These are phyloP conservation scores for Sisyra terminalis DNA, from an alignment of 2,888 invertebrate species.

Conservation along the genomic window DNA sequence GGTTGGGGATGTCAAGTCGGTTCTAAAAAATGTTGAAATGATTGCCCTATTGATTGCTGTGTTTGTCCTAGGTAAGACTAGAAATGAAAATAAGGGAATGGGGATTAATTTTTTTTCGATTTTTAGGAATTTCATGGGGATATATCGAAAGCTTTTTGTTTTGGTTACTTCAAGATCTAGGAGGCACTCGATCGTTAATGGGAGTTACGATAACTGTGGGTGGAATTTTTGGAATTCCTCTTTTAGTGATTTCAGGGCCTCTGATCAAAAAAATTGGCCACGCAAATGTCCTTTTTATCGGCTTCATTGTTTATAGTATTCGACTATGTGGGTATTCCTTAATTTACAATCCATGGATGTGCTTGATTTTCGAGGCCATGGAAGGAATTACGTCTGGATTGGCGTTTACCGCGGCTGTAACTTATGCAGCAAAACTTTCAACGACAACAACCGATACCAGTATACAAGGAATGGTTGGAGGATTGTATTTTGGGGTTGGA, in stretches of 20 bases:
- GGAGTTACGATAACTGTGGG: slow-evolving; percentile 67
- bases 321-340: slow-evolving; percentile 56
- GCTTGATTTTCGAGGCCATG: slow-evolving; percentile 58
- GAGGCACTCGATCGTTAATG: slow-evolving; percentile 59
- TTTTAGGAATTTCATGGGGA: slow-evolving; percentile 63
- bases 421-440: slow-evolving; percentile 57
- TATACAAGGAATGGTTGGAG: slow-evolving; percentile 61
- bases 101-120: slow-evolving; percentile 8
- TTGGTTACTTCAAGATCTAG: slow-evolving; percentile 63
- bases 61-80: slow-evolving; percentile 50
- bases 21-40: slow-evolving; percentile 51
- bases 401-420: slow-evolving; percentile 61
- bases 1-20: slow-evolving; percentile 46
- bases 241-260: slow-evolving; percentile 59
- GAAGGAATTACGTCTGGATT: slow-evolving; percentile 61
- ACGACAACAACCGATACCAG: slow-evolving; percentile 58
- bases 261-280: slow-evolving; percentile 56
- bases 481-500: slow-evolving; percentile 68
- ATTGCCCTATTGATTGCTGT: slow-evolving; percentile 55
- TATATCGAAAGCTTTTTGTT: slow-evolving; percentile 69
- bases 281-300: slow-evolving; percentile 60
- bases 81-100: too few relatives aligned
- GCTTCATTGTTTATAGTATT: slow-evolving; percentile 59
- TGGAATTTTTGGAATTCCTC: slow-evolving; percentile 56
- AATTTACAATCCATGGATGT: slow-evolving; percentile 60